Evolutionary conservation across 2,888 invertebrate genomes (phyloP).

Genomic region (Blastobasis lacticolella): DNA sequence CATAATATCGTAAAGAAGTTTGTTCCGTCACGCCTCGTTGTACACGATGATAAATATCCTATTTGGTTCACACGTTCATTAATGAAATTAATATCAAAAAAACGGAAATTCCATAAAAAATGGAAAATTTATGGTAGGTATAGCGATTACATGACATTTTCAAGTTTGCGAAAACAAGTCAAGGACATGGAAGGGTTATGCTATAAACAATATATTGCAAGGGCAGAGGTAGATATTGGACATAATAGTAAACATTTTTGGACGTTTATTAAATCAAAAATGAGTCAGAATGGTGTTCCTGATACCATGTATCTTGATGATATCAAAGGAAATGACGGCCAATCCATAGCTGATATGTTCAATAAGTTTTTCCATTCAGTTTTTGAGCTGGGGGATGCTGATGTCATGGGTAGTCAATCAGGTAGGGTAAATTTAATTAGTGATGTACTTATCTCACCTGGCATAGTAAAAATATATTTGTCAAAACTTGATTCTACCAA

Average conservation of each 20-base stretch:
- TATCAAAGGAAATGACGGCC: neutral
- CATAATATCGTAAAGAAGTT: neutral
- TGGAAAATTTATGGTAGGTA: neutral
- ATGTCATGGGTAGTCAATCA: neutral
- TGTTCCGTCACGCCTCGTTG: slow-evolving; percentile 1
- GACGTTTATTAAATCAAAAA: neutral
- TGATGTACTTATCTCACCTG: neutral
- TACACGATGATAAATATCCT: slow-evolving; percentile 3
- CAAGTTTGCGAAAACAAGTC: neutral
- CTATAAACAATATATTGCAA: neutral
- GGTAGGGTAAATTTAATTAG: neutral
- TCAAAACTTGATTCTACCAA: neutral
- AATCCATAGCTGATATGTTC: neutral
- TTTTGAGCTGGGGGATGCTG: neutral
- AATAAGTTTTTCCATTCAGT: slow-evolving; percentile 1
- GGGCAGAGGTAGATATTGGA: neutral
- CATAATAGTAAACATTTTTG: neutral
- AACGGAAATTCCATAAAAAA: slow-evolving; percentile 4
- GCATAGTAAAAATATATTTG: neutral
- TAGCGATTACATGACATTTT: neutral
- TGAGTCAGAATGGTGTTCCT: neutral
- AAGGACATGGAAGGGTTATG: neutral
- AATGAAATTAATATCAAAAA: slow-evolving; percentile 7
- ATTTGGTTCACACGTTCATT: slow-evolving; percentile 2
- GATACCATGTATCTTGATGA: neutral